Evolutionary conservation across 2,888 invertebrate genomes (phyloP), one percentile per base, ranked within the genome.

Genomic region (Eubasilissa splendida): DNA sequence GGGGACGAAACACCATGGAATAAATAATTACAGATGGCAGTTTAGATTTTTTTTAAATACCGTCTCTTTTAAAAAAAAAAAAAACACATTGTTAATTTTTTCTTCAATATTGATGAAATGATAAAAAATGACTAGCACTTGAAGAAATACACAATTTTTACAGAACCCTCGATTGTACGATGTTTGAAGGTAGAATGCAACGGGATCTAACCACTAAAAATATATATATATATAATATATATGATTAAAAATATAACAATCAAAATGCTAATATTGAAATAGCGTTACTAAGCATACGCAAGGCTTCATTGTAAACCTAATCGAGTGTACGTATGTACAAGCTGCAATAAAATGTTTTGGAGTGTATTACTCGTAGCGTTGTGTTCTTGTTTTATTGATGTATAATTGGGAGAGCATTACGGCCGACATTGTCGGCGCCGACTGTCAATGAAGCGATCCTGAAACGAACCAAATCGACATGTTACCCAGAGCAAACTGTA

Each of bases 371-470:
- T 74, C 58, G 74, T 42, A 74, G 59, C 74, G 74, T 14, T 58
- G 58, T 9, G 33, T 58, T 42, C 50, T 59, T 14, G 42, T 33
- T 42, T 54, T 63, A 12, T 50, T 50, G 42, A 70, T 31, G 68
- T 59, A 77, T 1, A 77, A 42, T 11, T 59, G 77, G 42, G 77
- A 77, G n/a, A 77, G 70, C 50, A 77, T 58, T 9, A 77, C n/a
- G 7, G 77, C 77, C 77, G 77, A 77, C 77, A 68, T 56, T 5
- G 63, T 68, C 68, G 77, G 54, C 77, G 56, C 70, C 59, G 70
- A 33, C 77, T 77, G 77, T 77, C 77, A 77, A 77, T 77, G 77
- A 22, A 68, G 77, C 22, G 77, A 77, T 58, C 70, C 77, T 77
- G 70, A 31, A 76, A 76, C 31, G 66, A 74, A 58, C 11, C 12